Evolutionary conservation across 1,140 invertebrate species (phyloP).

Genomic region (Phocides pigmalion): DNA sequence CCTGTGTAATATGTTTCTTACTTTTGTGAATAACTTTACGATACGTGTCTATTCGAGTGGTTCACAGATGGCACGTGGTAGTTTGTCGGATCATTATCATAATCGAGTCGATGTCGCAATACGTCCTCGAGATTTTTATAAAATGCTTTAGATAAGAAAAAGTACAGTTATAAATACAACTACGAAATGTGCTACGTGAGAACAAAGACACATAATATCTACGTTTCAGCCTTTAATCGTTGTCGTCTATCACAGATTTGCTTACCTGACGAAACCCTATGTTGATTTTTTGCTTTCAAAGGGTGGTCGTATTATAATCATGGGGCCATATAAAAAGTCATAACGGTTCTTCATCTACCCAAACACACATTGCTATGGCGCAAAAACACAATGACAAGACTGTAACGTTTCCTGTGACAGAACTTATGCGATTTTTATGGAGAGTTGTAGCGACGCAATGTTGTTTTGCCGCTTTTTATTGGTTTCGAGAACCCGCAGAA

Average conservation of each 20-base stretch:
- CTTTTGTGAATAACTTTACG: too few relatives aligned
- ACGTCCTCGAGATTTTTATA: conserved; percentile 5
- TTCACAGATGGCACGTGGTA: conserved; percentile 2
- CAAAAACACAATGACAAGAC: conserved; percentile 75
- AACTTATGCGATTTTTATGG: conserved; percentile 48
- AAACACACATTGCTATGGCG: conserved; percentile 74
- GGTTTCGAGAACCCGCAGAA: conserved; percentile 15
- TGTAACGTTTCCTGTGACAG: conserved; percentile 67
- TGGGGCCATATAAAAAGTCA: conserved; percentile 60
- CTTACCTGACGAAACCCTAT: conserved; percentile 68
- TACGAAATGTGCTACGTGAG: conserved; percentile 56
- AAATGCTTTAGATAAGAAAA: conserved; percentile 21
- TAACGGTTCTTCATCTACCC: conserved; percentile 70
- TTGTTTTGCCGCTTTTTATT: conserved; percentile 22
- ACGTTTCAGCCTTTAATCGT: conserved; percentile 60
- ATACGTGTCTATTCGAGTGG: too few relatives aligned
- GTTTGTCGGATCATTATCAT: conserved; percentile 22
- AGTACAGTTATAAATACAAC: conserved; percentile 53
- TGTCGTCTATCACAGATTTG: conserved; percentile 65
- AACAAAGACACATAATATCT: conserved; percentile 56
- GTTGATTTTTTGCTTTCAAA: conserved; percentile 68
- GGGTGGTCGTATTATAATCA: conserved; percentile 69
- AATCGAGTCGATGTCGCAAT: conserved; percentile 19
- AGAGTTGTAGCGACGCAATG: conserved; percentile 33
- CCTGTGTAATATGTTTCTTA: too few relatives aligned